Evolutionary conservation across 2,113 vertebrate species (phyloP), one percentile per base, ranked within the genome.

Genomic region (Circaetus cinerascens): DNA sequence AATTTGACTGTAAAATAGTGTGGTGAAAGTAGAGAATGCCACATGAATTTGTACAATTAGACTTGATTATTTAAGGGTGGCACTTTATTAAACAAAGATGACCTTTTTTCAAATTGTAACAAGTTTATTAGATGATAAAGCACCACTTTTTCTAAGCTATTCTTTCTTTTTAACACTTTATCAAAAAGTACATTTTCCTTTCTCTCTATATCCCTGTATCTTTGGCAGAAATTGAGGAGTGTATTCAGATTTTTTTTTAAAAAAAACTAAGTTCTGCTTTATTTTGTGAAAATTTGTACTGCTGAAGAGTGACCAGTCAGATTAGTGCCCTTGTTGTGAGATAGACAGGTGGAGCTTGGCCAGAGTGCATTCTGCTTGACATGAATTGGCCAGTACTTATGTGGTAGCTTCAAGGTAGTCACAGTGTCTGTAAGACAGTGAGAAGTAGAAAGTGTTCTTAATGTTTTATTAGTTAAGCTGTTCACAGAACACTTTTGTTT

Each of bases 181-280:
- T 48, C 6, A 14, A 64, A 53, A 90, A 56, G 13, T 59, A 19
- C 5, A 1, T 21, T 68, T 78, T 77, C 12, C 17, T 92, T 89
- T 87, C 20, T 62, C 5, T 74, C 4, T 1, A 0, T 67, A 15
- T 74, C 9, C 7, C 12, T 0, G 0, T 63, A 8, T 60, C 40
- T 87, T 72, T 68, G 74, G 21, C 45, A 90, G 59, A 69, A 93
- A 53, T 64, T 48, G 40, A 63, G 21, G 29, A 48, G 3, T 34
- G 20, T 59, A 25, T 78, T 78, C 4, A 72, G 30, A 19, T 40
- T 51, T 50, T 45, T 23, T 26, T 25, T 21, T 38, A 22, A 29
- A 38, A 80, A 60, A 45, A 21, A 40, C 40, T 13, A 13, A 48
- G 13, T 43, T 87, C 46, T 43, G 30, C 29, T 76, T 68, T 36